Percentiles rank a stretch among this genome's conserved stretches.
These are phyloP conservation scores for Campylorhamphus procurvoides DNA, from an alignment of 2,113 vertebrate species.

Conservation along the genomic window DNA sequence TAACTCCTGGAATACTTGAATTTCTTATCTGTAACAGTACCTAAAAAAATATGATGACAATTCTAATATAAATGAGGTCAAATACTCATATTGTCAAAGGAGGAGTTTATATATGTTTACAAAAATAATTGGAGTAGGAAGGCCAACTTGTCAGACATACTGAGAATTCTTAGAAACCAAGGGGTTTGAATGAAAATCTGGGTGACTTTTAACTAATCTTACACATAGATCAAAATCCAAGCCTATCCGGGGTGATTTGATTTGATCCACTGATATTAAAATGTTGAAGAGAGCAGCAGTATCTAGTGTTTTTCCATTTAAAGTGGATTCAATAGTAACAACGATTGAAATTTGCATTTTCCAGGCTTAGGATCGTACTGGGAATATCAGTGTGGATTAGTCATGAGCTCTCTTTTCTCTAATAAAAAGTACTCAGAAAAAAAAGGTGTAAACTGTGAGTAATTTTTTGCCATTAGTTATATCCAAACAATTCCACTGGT, in stretches of 20 bases:
- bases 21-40: not conserved
- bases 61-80: conserved; percentile 29
- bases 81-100: not conserved
- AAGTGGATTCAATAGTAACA: conserved; percentile 25
- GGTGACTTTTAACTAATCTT: not conserved
- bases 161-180: conserved; percentile 21
- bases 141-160: conserved; percentile 6
- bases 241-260: conserved; percentile 30
- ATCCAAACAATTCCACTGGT: not conserved
- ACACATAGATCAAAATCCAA: conserved; percentile 33
- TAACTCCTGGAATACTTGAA: not conserved
- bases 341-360: conserved; percentile 48
- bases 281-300: conserved; percentile 1
- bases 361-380: conserved; percentile 4
- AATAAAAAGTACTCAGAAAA: not conserved
- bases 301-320: conserved; percentile 19
- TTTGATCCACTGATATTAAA: conserved; percentile 55
- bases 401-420: not conserved
- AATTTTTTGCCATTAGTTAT: conserved; percentile 5
- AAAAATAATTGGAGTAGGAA: conserved; percentile 51
- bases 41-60: not conserved
- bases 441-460: not conserved
- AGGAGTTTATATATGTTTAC: conserved; percentile 32
- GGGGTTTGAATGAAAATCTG: not conserved
- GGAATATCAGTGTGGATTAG: conserved; percentile 34